Percentiles rank a stretch among this genome's conserved stretches.
These are phyloP conservation scores for Neocrepidodera transversa DNA, from an alignment of 2,888 invertebrate genomes.

Conservation along the genomic window DNA sequence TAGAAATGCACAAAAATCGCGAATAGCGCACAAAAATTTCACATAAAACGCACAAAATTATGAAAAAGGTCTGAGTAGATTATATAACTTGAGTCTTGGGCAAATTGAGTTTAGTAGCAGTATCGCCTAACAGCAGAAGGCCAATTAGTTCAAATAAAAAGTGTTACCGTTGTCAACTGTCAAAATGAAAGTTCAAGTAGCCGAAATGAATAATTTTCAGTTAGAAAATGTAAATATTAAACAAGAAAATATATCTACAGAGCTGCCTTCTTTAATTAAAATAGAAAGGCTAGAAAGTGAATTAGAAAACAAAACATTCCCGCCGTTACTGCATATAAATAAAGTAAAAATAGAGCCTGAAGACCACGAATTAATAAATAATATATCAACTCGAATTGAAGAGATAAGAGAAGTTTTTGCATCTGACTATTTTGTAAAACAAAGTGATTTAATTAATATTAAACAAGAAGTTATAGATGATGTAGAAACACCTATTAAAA, in stretches of 20 bases:
- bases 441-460: neutral
- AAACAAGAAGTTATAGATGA: neutral
- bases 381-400: neutral
- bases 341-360: conserved; percentile 9
- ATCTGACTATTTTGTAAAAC: neutral
- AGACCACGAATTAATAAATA: neutral
- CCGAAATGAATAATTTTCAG: too few relatives aligned
- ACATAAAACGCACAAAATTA: too few relatives aligned
- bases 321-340: neutral
- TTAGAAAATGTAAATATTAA: neutral
- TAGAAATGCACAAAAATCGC: too few relatives aligned
- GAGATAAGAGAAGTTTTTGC: conserved; percentile 1
- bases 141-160: too few relatives aligned
- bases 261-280: neutral
- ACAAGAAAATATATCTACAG: neutral
- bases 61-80: too few relatives aligned
- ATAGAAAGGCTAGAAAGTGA: neutral
- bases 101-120: too few relatives aligned
- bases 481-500: neutral
- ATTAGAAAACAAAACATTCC: neutral
- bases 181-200: too few relatives aligned
- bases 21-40: too few relatives aligned
- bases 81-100: too few relatives aligned
- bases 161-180: too few relatives aligned
- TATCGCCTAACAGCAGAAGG: too few relatives aligned